Percentiles rank a stretch among this genome's conserved stretches.
These are phyloP conservation scores for Aviceda subcristata DNA, from an alignment of 2,113 vertebrate species.

Conservation along the genomic window DNA sequence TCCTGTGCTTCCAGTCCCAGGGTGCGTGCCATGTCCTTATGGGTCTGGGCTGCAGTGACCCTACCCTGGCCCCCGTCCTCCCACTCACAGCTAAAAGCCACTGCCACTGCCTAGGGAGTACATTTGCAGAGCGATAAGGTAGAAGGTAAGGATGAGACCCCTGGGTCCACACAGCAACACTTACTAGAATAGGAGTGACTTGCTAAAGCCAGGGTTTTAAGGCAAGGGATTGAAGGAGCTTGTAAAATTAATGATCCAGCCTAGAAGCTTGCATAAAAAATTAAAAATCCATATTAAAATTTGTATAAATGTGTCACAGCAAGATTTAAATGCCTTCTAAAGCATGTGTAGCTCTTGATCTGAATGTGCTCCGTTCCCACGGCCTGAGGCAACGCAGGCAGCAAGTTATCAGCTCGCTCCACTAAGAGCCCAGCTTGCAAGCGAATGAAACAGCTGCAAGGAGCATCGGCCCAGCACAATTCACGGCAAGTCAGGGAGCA, in stretches of 20 bases:
- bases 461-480: fast-evolving
- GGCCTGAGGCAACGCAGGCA: neutral
- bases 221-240: neutral
- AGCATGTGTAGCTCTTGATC: neutral
- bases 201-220: neutral
- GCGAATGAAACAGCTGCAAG: fast-evolving
- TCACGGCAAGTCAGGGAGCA: neutral
- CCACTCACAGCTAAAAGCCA: neutral
- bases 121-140: neutral
- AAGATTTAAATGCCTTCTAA: slow-evolving; percentile 4
- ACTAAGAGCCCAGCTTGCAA: fast-evolving
- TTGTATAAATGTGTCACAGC: slow-evolving; percentile 2
- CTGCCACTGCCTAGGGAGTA: neutral
- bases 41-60: neutral
- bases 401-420: fast-evolving
- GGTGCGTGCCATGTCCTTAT: too few species aligned
- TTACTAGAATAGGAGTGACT: neutral
- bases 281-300: slow-evolving; percentile 44
- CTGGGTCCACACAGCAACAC: neutral
- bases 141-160: neutral
- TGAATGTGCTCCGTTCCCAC: neutral
- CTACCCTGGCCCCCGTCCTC: too few species aligned
- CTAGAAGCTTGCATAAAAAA: slow-evolving; percentile 43
- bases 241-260: slow-evolving; percentile 40
- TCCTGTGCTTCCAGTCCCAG: neutral